These are phyloP conservation scores for Drosophila parabipectinata DNA, from an alignment of 1,140 invertebrate species.

Conservation along the genomic window DNA sequence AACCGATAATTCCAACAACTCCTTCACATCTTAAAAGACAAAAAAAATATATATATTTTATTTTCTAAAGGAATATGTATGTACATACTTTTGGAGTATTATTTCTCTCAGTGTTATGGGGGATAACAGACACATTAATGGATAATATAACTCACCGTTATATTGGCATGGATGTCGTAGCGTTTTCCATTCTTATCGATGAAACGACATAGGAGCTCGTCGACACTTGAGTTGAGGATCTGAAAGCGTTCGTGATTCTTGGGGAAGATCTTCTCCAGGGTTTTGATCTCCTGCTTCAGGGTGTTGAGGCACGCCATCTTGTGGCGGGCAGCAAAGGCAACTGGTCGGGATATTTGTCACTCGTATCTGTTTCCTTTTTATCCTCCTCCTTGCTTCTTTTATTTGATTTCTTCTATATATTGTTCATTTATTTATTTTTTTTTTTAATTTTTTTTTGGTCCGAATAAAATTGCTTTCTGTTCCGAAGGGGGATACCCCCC, in stretches of 20 bases:
- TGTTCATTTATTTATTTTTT: background rate
- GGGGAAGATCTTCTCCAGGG: conserved; percentile 96
- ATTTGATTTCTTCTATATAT: background rate
- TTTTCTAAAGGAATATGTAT: too few species aligned
- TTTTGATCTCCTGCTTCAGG: conserved; percentile 98
- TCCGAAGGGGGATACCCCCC: background rate
- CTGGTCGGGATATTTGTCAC: conserved; percentile 24
- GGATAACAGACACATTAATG: conserved; percentile 1
- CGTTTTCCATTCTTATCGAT: conserved; percentile 96
- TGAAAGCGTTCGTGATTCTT: conserved; percentile 98
- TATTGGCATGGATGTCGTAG: conserved; percentile 98
- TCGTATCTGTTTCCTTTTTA: conserved; percentile 22
- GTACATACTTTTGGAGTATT: too few species aligned
- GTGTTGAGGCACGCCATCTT: conserved; percentile 98
- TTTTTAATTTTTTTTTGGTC: background rate
- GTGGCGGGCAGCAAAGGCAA: conserved; percentile 64
- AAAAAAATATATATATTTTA: too few species aligned
- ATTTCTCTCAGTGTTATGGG: background rate
- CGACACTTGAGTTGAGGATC: conserved; percentile 98
- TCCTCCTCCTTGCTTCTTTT: background rate
- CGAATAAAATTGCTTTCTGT: background rate
- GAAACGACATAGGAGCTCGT: conserved; percentile 98
- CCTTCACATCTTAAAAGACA: too few species aligned
- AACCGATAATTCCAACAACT: too few species aligned
- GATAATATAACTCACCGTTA: conserved; percentile 91